Evolutionary conservation across 2,797 vertebrate species (phyloP).

Genomic region (Sebastes aleutianus): DNA sequence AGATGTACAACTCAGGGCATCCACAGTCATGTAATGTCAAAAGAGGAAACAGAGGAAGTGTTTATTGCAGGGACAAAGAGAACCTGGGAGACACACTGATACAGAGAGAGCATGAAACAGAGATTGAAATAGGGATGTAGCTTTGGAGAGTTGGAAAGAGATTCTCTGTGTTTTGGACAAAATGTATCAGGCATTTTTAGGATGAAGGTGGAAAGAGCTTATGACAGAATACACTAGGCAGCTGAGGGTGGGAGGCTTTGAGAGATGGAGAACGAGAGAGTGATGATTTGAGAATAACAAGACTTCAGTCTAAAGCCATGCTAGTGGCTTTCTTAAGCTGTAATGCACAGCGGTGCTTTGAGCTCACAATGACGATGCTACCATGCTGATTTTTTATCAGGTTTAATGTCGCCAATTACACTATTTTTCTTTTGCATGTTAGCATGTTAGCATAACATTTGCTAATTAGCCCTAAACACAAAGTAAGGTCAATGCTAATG

Average conservation of each 20-base stretch:
- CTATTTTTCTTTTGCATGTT: background rate
- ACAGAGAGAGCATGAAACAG: background rate
- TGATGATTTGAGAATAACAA: background rate
- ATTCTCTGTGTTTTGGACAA: slow-evolving; percentile 27
- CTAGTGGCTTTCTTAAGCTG: background rate
- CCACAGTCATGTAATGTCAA: slow-evolving; percentile 2
- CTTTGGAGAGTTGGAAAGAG: slow-evolving; percentile 9
- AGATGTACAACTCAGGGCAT: background rate
- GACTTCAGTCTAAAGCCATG: background rate
- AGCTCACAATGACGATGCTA: background rate
- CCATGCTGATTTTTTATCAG: too few relatives aligned
- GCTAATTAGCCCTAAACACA: background rate
- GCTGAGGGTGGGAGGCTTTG: slow-evolving; percentile 2
- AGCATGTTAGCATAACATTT: background rate
- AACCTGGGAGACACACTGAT: slow-evolving; percentile 8
- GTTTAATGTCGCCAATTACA: background rate
- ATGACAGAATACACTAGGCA: background rate
- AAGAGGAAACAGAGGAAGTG: slow-evolving; percentile 11
- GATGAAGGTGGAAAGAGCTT: background rate
- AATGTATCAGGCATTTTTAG: background rate
- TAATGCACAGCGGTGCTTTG: background rate
- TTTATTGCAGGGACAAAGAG: background rate
- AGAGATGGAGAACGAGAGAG: background rate
- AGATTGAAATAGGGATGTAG: background rate
- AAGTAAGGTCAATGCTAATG: background rate